Base-by-base conservation (phyloP, 2,797 vertebrate species). In the Sardinella longiceps region DNA sequence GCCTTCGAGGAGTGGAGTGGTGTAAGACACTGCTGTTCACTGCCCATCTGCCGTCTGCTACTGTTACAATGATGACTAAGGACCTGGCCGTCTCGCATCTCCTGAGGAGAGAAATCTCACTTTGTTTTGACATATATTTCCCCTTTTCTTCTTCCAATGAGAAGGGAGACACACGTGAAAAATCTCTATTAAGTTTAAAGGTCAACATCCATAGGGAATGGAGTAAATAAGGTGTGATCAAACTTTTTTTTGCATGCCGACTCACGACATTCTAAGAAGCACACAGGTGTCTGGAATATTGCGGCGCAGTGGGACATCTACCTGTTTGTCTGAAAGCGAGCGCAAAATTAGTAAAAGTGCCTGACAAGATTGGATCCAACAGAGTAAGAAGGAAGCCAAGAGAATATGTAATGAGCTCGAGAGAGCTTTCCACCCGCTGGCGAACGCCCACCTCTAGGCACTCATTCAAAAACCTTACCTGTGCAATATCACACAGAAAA, bases 11-110 rank as follows among this genome's bases (percentile, higher is more conserved):
- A 89, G 88, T 56, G 86, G 86, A 88, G 58, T 28, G 87, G 85
- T 83, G 30, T 28, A 14, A 70, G 63, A 70, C 87, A 85, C 86
- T 81, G 28, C 70, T 77, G 33, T 66, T 88, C 89, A 85, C 84
- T 30, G 48, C 15, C 70, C 23, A 37, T 37, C 70, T 85, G 86
- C 84, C 84, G 86, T 85, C 84, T 84, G 84, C 88, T 83, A 88
- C 30, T 85, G 83, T 84, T 86, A 91, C 74, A 84, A 77, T 70
- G 81, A 82, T 90, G 80, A 86, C 60, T 58, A 43, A 60, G 80
- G 81, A 89, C 45, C 58, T 83, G 87, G 70, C 80, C 1, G 53
- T 80, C 80, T 82, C 60, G 51, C 82, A 50, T 50, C 80, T 82
- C 83, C 33, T 18, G 48, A 77, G 46, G 51, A 20, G 50, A 51